A percentile compares a stretch with the other conserved stretches of the same genome.
These are phyloP conservation scores for Dasypus novemcinctus DNA, from an alignment of 2,113 vertebrate species.

Conservation along the genomic window DNA sequence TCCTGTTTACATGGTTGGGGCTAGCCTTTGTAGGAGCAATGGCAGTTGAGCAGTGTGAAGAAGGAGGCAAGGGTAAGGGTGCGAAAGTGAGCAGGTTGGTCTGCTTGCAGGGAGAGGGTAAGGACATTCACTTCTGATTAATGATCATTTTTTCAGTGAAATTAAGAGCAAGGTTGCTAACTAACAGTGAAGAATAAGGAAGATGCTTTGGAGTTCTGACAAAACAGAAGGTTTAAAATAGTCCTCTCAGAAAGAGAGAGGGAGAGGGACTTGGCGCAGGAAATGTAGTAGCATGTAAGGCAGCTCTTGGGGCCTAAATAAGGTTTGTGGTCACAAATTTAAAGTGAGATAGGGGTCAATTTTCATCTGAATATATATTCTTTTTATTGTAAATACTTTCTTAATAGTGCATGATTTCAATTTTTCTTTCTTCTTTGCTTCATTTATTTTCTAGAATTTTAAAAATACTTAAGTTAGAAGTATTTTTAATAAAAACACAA, in stretches of 20 bases:
- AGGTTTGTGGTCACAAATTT: neutral
- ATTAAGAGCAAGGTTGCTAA: slow-evolving; percentile 26
- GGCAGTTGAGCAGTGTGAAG: neutral
- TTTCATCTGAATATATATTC: neutral
- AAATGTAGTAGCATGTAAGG: neutral
- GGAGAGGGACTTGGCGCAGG: neutral
- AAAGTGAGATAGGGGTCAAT: neutral
- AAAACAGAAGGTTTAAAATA: neutral
- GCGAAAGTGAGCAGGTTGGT: neutral
- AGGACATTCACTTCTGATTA: neutral
- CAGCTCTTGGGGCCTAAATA: slow-evolving; percentile 12
- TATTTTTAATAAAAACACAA: slow-evolving; percentile 31
- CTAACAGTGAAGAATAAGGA: neutral
- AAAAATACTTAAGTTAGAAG: neutral
- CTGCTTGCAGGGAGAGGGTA: neutral
- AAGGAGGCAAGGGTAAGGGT: neutral
- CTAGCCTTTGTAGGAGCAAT: neutral
- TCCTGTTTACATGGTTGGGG: neutral
- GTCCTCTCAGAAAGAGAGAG: neutral
- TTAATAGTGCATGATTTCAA: neutral
- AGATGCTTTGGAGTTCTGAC: neutral
- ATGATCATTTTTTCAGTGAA: neutral
- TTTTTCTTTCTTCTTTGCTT: slow-evolving; percentile 47
- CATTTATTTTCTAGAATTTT: slow-evolving; percentile 17
- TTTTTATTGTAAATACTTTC: slow-evolving; percentile 24